Conservation (phyloP, 2,888 invertebrate genomes). For the Scaptomyza reducta region DNA sequence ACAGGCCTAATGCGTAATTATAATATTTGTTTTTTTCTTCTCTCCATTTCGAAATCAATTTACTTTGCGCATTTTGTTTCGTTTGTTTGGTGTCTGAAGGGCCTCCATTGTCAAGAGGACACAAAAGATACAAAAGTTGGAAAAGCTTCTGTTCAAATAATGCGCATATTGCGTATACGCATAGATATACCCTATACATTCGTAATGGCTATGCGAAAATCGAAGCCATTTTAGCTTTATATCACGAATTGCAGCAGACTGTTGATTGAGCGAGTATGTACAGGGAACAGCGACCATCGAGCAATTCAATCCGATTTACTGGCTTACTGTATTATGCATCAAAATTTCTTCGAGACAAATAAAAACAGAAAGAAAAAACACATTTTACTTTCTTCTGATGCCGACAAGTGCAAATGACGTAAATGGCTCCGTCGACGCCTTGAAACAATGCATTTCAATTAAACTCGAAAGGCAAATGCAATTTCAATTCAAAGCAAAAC, state of each 20-base stretch:
- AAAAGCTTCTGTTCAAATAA: neutral
- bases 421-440: constrained; percentile 22
- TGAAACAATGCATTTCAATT: constrained; percentile 73
- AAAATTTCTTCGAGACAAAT: neutral
- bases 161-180: neutral
- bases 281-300: too few species aligned
- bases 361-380: neutral
- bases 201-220: too few species aligned
- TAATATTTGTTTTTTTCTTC: constrained; percentile 14
- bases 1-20: constrained; percentile 48
- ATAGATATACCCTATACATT: neutral
- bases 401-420: constrained; percentile 28
- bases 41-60: constrained; percentile 27
- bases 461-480: constrained; percentile 62
- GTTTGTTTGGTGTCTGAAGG: constrained; percentile 13
- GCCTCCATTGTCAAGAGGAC: constrained; percentile 17
- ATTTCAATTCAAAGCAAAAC: constrained; percentile 47
- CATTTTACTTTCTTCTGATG: constrained; percentile 28
- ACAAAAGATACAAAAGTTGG: neutral
- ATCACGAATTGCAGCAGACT: too few species aligned
- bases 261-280: too few species aligned
- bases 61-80: constrained; percentile 9
- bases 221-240: too few species aligned
- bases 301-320: too few species aligned
- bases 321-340: neutral